A percentile compares a stretch with the other conserved stretches of the same genome.
These are phyloP conservation scores for Drosophila atroscutellata DNA, from an alignment of 2,888 invertebrate genomes.

Conservation along the genomic window DNA sequence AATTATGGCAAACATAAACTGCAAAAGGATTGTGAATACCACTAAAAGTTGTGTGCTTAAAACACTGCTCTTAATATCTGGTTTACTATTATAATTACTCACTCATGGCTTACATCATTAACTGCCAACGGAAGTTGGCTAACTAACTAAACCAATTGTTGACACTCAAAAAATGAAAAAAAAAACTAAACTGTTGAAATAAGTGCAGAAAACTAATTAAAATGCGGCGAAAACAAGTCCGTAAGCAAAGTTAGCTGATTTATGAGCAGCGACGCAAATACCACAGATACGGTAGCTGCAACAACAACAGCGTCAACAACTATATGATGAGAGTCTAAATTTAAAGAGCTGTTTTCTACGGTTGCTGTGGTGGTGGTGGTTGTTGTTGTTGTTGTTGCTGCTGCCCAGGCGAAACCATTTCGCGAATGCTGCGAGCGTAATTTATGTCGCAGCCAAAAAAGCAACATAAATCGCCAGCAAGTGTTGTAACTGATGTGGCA, in stretches of 20 bases:
- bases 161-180: conserved; percentile 4
- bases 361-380: neutral
- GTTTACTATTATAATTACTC: neutral
- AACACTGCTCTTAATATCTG: neutral
- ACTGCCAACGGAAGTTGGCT: conserved; percentile 20
- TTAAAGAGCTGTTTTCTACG: conserved; percentile 61
- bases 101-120: neutral
- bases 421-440: conserved; percentile 53
- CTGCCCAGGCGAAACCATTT: conserved; percentile 1
- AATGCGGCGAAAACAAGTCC: conserved; percentile 24
- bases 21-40: neutral
- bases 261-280: conserved; percentile 45
- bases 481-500: conserved; percentile 39
- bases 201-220: conserved; percentile 58
- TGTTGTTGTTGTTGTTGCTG: neutral
- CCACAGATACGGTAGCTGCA: conserved; percentile 36
- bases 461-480: conserved; percentile 65
- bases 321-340: conserved; percentile 57
- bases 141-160: conserved; percentile 27
- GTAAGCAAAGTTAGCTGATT: conserved; percentile 57
- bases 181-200: conserved; percentile 15
- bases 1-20: neutral
- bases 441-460: conserved; percentile 74
- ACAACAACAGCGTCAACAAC: conserved; percentile 7
- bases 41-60: neutral